Evolutionary conservation across 2,113 vertebrate species (phyloP).

Genomic region (Sapayoa aenigma): DNA sequence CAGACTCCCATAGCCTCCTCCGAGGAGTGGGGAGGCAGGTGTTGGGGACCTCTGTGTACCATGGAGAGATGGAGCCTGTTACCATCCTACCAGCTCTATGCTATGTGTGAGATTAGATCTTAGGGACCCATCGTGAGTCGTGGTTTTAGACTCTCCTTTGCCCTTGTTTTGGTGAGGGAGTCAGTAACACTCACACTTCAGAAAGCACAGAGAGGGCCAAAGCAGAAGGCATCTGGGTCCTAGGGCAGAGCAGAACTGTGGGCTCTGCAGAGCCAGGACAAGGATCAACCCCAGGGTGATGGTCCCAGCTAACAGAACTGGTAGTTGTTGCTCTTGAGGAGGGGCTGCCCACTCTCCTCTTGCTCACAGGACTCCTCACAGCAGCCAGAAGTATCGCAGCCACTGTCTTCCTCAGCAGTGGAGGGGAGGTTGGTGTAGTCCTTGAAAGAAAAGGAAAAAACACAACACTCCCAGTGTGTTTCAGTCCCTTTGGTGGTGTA

Average conservation of each 20-base stretch:
- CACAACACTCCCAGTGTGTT: not conserved
- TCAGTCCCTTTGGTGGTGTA: not conserved
- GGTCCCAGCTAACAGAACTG: constrained; percentile 84
- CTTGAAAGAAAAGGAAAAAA: constrained; percentile 18
- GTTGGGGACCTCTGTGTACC: not conserved
- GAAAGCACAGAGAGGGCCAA: constrained; percentile 7
- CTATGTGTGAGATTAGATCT: not conserved
- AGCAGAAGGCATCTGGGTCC: not conserved
- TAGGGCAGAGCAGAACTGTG: not conserved
- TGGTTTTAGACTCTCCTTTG: not conserved
- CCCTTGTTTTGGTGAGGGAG: not conserved
- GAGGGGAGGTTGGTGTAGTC: constrained; percentile 71
- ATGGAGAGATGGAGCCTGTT: not conserved
- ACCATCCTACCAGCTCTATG: not conserved
- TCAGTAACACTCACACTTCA: not conserved
- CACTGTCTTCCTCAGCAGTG: constrained; percentile 65
- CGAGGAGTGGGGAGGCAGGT: not conserved
- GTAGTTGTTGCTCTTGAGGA: constrained; percentile 93
- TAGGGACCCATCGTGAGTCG: not conserved
- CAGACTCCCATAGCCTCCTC: not conserved
- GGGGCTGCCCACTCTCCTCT: constrained; percentile 77
- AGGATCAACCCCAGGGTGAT: not conserved
- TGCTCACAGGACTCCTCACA: constrained; percentile 83
- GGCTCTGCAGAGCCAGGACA: not conserved
- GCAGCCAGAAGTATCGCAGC: constrained; percentile 75